Base-by-base conservation (phyloP, 2,797 vertebrate genomes). In the Anisognathus igniventris region DNA sequence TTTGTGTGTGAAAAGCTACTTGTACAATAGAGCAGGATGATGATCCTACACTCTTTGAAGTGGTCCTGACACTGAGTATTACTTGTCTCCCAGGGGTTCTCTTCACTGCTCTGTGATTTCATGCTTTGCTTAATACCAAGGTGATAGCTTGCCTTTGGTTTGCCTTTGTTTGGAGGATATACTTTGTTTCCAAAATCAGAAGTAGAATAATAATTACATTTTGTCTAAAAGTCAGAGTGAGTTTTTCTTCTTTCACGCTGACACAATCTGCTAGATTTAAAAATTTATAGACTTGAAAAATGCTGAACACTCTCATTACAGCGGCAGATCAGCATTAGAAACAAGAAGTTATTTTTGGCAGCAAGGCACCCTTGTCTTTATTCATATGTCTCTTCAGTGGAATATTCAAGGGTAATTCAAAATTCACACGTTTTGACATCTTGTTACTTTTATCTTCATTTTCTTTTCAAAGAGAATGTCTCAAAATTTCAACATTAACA, bases 321-420 rank as follows among this genome's bases (percentile, higher is more conserved):
- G 67, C 74, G 76, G 64, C 56, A 95, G 60, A 92, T 88, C 80
- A 82, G 73, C 68, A 76, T 33, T 94, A 64, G 71, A 93, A 94
- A 58, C 64, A 86, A 61, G 53, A 23, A 25, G 39, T 62, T 96
- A 94, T 92, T 95, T 96, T 96, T 96, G 91, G 84, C 53, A 80
- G 53, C 56, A 79, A 90, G 57, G 68, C 14, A 1, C 18, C 23
- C 71, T 67, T 95, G 60, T 90, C 80, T 96, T 87, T 92, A 91
- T 94, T 92, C 88, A 39, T 74, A 47, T 37, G n/a, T 91, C 9
- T 4, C 53, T 89, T 89, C 84, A 28, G 71, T 77, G 53, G 50
- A 95, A 95, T 92, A 93, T 95, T 92, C 77, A 93, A 95, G 13
- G 25, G 4, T 56, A 94, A 89, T 92, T 90, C 88, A 85, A 50